Conservation (phyloP, 2,797 vertebrate species). For the Tamandua tetradactyla region DNA sequence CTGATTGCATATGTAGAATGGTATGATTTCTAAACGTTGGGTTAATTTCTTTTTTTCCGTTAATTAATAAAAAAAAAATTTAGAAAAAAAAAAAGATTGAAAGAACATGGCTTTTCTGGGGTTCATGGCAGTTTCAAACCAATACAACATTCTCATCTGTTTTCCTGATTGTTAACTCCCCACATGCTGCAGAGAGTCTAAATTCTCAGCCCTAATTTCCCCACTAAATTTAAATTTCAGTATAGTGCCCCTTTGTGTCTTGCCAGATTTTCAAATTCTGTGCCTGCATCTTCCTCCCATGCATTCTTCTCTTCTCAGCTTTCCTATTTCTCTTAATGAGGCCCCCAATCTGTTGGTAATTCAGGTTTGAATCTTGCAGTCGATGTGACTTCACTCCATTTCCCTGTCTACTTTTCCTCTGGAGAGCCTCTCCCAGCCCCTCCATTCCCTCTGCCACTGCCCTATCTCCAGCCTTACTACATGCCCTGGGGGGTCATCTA, state of each 20-base stretch:
- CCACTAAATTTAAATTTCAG: not conserved
- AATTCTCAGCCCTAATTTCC: not conserved
- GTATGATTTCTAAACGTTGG: no score
- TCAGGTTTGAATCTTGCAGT: not conserved
- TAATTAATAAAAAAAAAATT: no score
- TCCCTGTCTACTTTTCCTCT: not conserved
- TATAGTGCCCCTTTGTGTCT: not conserved
- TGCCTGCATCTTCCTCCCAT: not conserved
- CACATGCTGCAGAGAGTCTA: fast-evolving
- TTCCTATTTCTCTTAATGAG: not conserved
- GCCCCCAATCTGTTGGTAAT: not conserved
- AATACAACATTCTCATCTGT: not conserved
- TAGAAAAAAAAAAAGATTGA: no score
- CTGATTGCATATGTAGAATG: no score
- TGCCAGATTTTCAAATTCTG: not conserved
- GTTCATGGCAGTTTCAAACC: no score
- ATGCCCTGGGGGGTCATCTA: not conserved
- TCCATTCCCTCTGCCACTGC: not conserved
- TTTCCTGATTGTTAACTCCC: not conserved
- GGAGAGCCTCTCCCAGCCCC: not conserved
- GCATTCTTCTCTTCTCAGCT: not conserved
- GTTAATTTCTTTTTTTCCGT: no score
- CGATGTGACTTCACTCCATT: not conserved
- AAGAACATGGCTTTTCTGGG: no score
- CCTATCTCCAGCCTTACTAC: not conserved